phyloP scores from a whole-genome alignment of 2,888 invertebrate genomes.

The Xylocampa areola region DNA sequence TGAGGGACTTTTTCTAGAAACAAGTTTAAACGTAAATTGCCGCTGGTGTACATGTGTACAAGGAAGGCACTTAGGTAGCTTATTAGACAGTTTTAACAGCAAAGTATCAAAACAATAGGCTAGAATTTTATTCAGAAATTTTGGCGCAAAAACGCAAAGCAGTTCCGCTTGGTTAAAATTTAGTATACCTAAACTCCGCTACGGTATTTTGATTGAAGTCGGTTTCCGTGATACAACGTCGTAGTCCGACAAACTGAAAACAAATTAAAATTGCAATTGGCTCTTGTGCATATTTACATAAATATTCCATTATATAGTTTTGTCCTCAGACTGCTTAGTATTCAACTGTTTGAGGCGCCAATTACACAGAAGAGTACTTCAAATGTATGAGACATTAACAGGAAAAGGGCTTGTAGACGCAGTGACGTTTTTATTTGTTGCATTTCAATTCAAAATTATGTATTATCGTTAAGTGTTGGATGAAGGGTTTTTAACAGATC shows the following conservation, averaged over 20 bases:
- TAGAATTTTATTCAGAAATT: slow-evolving; percentile 52
- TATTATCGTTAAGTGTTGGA: too few relatives aligned
- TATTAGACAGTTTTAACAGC: slow-evolving; percentile 63
- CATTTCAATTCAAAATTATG: too few relatives aligned
- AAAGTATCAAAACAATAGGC: slow-evolving; percentile 65
- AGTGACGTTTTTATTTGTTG: slow-evolving; percentile 26
- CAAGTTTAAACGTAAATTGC: slow-evolving; percentile 55
- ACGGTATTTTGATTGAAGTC: slow-evolving; percentile 23
- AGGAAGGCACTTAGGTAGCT: slow-evolving; percentile 47
- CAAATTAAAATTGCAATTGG: slow-evolving; percentile 26
- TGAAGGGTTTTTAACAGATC: too few relatives aligned
- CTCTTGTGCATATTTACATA: slow-evolving; percentile 33
- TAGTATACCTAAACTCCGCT: slow-evolving; percentile 20
- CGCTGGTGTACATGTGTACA: slow-evolving; percentile 36
- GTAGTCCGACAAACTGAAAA: slow-evolving; percentile 18
- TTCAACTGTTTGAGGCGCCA: slow-evolving; percentile 16
- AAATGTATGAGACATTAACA: slow-evolving; percentile 24
- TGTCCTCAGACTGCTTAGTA: slow-evolving; percentile 18
- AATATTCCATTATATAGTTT: slow-evolving; percentile 27
- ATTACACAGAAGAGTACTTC: slow-evolving; percentile 26
- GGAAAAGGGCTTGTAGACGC: slow-evolving; percentile 21
- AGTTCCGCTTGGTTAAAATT: slow-evolving; percentile 16
- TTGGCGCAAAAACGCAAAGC: slow-evolving; percentile 38
- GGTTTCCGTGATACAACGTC: slow-evolving; percentile 20
- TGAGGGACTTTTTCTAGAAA: slow-evolving; percentile 62